These are phyloP conservation scores for Oreochromis spilurus DNA, from an alignment of 2,113 vertebrate species.

Conservation along the genomic window DNA sequence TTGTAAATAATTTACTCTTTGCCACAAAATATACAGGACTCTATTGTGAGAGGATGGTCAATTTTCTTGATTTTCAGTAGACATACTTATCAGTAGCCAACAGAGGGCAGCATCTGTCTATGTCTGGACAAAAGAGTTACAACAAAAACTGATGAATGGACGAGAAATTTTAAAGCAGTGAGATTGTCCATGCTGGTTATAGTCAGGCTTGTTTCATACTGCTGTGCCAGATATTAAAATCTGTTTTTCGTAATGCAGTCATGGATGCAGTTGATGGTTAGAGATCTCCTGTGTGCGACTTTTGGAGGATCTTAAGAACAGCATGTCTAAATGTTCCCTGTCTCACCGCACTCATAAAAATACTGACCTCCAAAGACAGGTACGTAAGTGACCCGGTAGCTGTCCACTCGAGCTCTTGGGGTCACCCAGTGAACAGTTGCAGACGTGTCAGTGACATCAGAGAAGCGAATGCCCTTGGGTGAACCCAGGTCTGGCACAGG, in stretches of 20 bases:
- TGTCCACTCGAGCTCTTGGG: conserved; percentile 79
- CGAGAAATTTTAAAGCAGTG: not conserved
- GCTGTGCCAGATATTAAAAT: not conserved
- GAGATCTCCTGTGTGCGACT: not conserved
- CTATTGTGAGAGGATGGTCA: not conserved
- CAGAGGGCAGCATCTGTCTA: conserved; percentile 51
- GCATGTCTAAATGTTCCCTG: not conserved
- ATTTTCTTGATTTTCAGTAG: not conserved
- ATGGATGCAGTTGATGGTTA: not conserved
- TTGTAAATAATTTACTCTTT: not conserved
- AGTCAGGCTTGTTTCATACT: not conserved
- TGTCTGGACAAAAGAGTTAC: not conserved
- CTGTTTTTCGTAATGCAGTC: not conserved
- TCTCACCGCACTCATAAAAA: not conserved
- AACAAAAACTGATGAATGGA: not conserved
- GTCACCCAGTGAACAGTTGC: conserved; percentile 85
- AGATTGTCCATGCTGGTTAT: not conserved
- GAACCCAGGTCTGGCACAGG: conserved; percentile 78
- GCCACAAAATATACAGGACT: not conserved
- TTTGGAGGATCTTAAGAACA: not conserved
- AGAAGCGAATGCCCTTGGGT: conserved; percentile 86
- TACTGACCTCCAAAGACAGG: conserved; percentile 84
- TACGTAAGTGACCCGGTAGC: conserved; percentile 81
- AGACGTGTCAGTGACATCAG: conserved; percentile 87
- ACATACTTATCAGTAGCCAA: not conserved